Evolutionary conservation across 1,140 invertebrate genomes (phyloP), one percentile per base, ranked within the genome.

Genomic region (Scaptomyza graminum): DNA sequence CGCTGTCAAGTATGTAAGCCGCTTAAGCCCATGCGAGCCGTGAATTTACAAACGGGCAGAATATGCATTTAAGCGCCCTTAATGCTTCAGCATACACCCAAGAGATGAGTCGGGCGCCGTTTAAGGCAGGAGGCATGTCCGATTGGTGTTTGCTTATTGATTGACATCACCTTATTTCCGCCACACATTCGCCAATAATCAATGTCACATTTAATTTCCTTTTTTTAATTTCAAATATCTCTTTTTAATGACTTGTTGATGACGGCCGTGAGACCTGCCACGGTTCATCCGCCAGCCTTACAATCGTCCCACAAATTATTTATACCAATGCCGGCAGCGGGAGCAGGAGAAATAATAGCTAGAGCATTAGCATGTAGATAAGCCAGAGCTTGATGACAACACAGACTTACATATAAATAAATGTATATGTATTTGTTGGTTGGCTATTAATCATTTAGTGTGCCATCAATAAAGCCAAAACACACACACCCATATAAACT

Each of bases 1-100:
- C 8, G 37, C 39, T 57, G 66, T 69, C 46, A 70, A 79, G 70
- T 43, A 46, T 71, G 75, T 80, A 80, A 84, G 72, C 77, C 78
- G 77, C 81, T 87, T 87, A 81, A 87, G 52, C 51, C 44, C 49
- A 50, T 41, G 18, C n/a, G 46, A 61, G 15, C 43, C 34, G 18
- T 56, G 60, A 63, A 72, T 62, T 47, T 57, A 75, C 73, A 69
- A 80, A 74, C 64, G 64, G 52, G 37, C 41, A 72, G 52, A 79
- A 77, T 65, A 63, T 77, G 66, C 51, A 61, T 52, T 72, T 82
- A 74, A 74, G 77, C 74, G 22, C 43, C 28, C 51, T 71, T 70
- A 81, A 78, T 69, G 51, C 56, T 31, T 44, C 41, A 71, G 9
- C 54, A 65, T 57, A 64, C 43, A 54, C 8, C 49, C 22, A 44